Percentiles rank a stretch among this genome's conserved stretches.
Evolutionary conservation across 2,888 invertebrate species (phyloP).

Genomic region (Lysandra bellargus): DNA sequence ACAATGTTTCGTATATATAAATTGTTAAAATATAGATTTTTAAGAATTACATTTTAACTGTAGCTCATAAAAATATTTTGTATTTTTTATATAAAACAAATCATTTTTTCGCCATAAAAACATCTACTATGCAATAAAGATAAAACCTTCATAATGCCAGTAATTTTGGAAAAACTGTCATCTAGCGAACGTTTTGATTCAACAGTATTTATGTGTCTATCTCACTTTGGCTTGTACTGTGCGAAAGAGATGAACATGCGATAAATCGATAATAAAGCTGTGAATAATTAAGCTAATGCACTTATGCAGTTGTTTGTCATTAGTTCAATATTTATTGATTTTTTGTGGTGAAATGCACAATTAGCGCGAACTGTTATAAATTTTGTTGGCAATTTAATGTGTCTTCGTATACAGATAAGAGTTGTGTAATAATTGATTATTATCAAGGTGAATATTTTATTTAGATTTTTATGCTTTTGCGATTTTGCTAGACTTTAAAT

Average conservation of each 20-base stretch:
- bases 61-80: too few species aligned
- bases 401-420: not conserved
- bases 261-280: not conserved
- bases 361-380: not conserved
- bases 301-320: constrained; percentile 18
- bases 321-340: constrained; percentile 15
- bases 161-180: not conserved
- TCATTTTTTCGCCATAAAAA: not conserved
- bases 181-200: not conserved
- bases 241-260: not conserved
- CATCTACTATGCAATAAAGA: not conserved
- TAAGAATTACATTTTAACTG: too few species aligned
- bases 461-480: not conserved
- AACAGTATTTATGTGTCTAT: not conserved
- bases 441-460: not conserved
- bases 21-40: too few species aligned
- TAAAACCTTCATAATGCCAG: not conserved
- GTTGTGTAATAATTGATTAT: not conserved
- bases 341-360: not conserved
- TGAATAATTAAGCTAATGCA: constrained; percentile 3
- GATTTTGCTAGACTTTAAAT: not conserved
- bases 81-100: too few species aligned
- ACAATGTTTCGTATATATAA: too few species aligned
- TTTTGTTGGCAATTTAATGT: not conserved
- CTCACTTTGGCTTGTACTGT: not conserved